Percentiles rank a stretch among this genome's conserved stretches.
Evolutionary conservation across 2,113 vertebrate genomes (phyloP).

Genomic region (Anolis sagrei): DNA sequence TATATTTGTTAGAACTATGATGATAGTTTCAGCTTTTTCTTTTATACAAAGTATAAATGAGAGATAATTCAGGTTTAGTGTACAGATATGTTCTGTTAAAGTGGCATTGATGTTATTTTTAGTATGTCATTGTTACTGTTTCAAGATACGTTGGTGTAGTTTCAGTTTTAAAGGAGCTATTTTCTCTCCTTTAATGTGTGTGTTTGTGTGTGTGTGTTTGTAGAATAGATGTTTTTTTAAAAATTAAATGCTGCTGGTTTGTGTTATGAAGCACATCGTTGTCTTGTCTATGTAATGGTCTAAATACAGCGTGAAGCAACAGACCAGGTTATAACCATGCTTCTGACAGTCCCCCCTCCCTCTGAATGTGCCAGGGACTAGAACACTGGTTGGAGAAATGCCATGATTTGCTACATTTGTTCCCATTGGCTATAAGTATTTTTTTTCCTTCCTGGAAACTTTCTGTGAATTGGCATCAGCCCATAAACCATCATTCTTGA

Average conservation of each 20-base stretch:
- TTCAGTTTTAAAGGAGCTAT: background rate
- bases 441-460: no score
- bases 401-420: no score
- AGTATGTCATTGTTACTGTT: background rate
- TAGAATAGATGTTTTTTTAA: background rate
- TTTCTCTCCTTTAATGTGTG: background rate
- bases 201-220: no score
- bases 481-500: no score
- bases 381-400: no score
- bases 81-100: background rate
- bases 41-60: background rate
- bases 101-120: background rate
- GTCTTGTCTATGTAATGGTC: background rate
- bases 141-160: background rate
- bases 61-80: background rate
- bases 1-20: background rate
- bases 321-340: no score
- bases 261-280: background rate
- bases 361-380: no score
- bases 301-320: no score
- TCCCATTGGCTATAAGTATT: no score
- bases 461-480: no score
- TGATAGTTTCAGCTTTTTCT: background rate
- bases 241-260: background rate
- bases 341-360: no score